Base-by-base conservation (phyloP, 2,113 vertebrate genomes). In the Paradisaea rubra region DNA sequence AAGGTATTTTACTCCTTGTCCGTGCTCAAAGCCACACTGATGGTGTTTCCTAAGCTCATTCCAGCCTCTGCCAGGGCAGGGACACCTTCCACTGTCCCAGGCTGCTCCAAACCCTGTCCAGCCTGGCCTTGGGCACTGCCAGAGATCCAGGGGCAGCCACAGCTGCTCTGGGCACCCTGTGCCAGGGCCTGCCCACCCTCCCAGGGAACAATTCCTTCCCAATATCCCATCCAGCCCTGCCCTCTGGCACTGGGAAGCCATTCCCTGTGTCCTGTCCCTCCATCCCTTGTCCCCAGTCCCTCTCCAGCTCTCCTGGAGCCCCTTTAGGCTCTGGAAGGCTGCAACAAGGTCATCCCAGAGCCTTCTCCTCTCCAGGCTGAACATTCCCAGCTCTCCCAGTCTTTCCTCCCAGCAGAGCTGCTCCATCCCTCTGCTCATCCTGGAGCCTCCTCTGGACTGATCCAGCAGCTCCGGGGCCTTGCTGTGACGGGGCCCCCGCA, bases 341-440 rank as follows among this genome's bases (percentile, higher is more conserved):
- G 1, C 39, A 53, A 0, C 1, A 1, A 85, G 13, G 4, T 76
- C 21, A 50, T 0, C 11, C 25, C 52, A 66, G 0, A 50, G 16
- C 57, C 57, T 56, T 41, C 30, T 49, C 31, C 3, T 23, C 28
- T 47, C 81, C 49, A 64, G 39, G 7, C 39, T 63, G 59, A 41
- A 13, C 60, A 47, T 2, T 7, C 70, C 60, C 70, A 74, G 15
- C 50, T 74, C 12, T 74, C 4, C 23, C 81, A 73, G 68, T 49
- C 57, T 85, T 4, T 24, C 35, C 60, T 49, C 60, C 45, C 60
- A 50, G 44, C 60, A 65, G 60, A 85, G 60, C 52, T 74, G 70
- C 61, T 66, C 82, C 53, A 37, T 31, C 49, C 71, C 71, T 68
- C 42, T 35, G 70, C 2, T 23, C 22, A 60, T 6, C 63, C 49